Conservation (phyloP, 2,797 vertebrate species). For the Phaenicophaeus curvirostris region DNA sequence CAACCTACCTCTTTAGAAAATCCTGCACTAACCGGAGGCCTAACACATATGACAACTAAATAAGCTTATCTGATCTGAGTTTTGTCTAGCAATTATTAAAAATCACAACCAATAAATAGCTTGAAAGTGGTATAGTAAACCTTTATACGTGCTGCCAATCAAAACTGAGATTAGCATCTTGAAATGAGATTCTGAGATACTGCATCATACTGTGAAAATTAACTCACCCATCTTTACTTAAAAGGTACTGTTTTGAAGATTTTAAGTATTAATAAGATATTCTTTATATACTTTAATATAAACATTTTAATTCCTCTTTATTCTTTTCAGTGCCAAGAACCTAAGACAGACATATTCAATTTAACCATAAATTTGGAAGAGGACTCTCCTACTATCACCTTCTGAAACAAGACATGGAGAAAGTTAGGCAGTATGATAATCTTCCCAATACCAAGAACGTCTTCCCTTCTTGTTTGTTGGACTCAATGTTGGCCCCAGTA, state of each 20-base stretch:
- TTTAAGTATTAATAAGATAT: fast-evolving
- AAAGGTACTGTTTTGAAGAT: neutral
- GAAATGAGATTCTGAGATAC: neutral
- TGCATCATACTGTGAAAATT: neutral
- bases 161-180: neutral
- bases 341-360: neutral
- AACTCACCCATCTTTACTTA: neutral
- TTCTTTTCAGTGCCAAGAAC: neutral
- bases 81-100: neutral
- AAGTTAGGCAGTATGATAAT: neutral
- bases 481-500: fast-evolving
- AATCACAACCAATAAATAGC: neutral
- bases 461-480: neutral
- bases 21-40: neutral
- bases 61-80: neutral
- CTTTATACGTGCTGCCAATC: neutral
- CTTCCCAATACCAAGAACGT: neutral
- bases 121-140: neutral
- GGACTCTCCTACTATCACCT: neutral
- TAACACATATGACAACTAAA: neutral
- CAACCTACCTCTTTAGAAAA: neutral
- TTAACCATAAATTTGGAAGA: neutral
- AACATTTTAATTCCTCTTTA: neutral
- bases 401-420: neutral
- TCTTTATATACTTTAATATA: neutral